Evolutionary conservation across 1,140 invertebrate genomes (phyloP), one percentile per base, ranked within the genome.

Genomic region (Drosophila rufa): DNA sequence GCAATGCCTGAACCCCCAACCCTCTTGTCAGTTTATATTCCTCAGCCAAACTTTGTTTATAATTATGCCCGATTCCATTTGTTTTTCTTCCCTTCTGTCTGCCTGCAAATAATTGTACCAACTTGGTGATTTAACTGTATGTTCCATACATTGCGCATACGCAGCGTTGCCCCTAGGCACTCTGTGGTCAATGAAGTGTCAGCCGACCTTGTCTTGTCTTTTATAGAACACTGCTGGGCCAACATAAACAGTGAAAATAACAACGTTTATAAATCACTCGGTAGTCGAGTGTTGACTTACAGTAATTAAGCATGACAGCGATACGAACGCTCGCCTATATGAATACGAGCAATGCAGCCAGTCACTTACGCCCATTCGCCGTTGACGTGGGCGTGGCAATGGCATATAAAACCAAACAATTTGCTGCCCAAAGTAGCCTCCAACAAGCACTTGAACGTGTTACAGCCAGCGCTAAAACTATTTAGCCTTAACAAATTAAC

Each of bases 241-340:
- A 59, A 33, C 69, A 74, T 73, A 73, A 73, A 38, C 69, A 59
- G 55, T 43, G 68, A 17, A 33, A 73, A 45, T 74, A 75, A 60
- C 75, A 64, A 47, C 64, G 33, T 27, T 53, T 59, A 50, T 87
- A 87, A 87, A 87, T 87, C 83, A 87, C 70, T 80, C 42, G 51
- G 46, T 30, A 75, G 58, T 79, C 68, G 74, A 89, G 80, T 89
- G 80, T 80, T 89, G 83, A 87, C 67, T 89, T 64, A 45, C 62
- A 87, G 77, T 78, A 77, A 89, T 89, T 89, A 77, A 64, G 62
- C 67, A 55, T 80, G 62, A 69, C 82, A 84, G 43, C 40, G 50
- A 55, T 58, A 42, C 61, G 53, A 38, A 25, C 57, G 46, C 27
- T 22, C 22, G 47, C 50, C 46, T 17, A 19, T 36, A 55, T 19